Evolutionary conservation across 2,888 invertebrate species (phyloP), one percentile per base, ranked within the genome.

Genomic region (Perizoma flavofasciatum): DNA sequence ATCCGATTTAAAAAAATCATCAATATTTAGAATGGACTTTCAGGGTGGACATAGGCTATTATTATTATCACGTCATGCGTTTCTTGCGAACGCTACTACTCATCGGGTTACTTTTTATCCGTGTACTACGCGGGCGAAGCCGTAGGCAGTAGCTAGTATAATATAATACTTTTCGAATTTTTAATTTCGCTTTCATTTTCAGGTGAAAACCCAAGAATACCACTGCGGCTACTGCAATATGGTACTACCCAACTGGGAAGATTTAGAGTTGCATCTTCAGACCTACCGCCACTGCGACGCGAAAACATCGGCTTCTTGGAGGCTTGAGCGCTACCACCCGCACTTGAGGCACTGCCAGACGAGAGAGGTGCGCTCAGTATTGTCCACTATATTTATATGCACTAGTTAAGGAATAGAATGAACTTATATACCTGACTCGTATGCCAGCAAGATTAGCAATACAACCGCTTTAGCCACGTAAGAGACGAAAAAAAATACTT

Each of bases 161-260:
- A 22, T 3, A 22, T 22, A 22, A 22, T 22, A 22, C 22, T 22
- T 5, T 39, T 10, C 2, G 4, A 5, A n/a, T 9, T 47, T 41
- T 32, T 22, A 22, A 22, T 22, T 22, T 2, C 22, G 22, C 22
- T 22, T 22, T 3, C 22, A 22, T 22, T 11, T 63, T 9, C 53
- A 68, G 68, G 37, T 66, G 1, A 49, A 47, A 4, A 22, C 53
- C 0, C 32, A 50, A n/a, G 10, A 10, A n/a, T 66, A 58, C 52
- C 68, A 68, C 49, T 68, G 68, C 32, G 68, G 66, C 1, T 68
- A 49, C 46, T 68, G 68, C 55, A 65, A 68, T 45, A 11, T 39
- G 1, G 5, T 51, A 0, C 6, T 48, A 0, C 32, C 33, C 0
- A 6, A 10, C 32, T 63, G 59, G 63, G 8, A 7, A 0, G 33